Evolutionary conservation across 2,113 vertebrate genomes (phyloP), one percentile per base, ranked within the genome.

Genomic region (Ovibos moschatus): DNA sequence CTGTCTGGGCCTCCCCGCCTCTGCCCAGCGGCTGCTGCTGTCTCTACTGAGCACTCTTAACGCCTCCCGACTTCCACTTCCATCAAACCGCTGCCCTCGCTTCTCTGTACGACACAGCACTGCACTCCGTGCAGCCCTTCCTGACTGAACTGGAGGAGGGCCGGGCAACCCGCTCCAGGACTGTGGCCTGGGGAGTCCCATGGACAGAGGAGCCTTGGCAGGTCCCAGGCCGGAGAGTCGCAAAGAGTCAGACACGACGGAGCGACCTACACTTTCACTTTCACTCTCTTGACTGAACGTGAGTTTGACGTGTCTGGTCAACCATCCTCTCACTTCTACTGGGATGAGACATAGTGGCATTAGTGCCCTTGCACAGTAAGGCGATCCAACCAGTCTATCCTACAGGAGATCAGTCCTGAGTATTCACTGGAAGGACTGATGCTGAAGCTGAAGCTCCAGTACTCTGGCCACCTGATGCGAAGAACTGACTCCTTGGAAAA

Each of bases 31-130:
- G 5, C 83, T 50, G 60, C 36, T 47, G 16, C 33, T 67, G 47
- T 27, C 43, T n/a, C n/a, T n/a, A 0, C 1, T 15, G 17, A 14
- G 55, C 7, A 1, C 36, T 12, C 40, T n/a, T 7, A 2, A 7
- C 4, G 1, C 23, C 87, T 43, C 81, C 36, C 6, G 21, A 8
- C 3, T 1, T 13, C 16, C 15, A 28, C 57, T 30, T 53, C 28
- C 4, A 0, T 45, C 5, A 30, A 5, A 19, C 45, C 28, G 1
- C 50, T 2, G 40, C 89, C 27, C 21, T 62, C 13, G 0, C 7
- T 36, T 16, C 19, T 33, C 78, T 27, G 40, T 17, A 30, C 50
- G 10, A 55, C 19, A 12, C 83, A 71, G 19, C 17, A 0, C 27
- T 71, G 2, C 30, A 1, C 15, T 36, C 10, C 8, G 7, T 4